These are phyloP conservation scores for Sanderia malayensis DNA, from an alignment of 30 jellyfish, hydroid and myxozoan species.

Conservation along the genomic window DNA sequence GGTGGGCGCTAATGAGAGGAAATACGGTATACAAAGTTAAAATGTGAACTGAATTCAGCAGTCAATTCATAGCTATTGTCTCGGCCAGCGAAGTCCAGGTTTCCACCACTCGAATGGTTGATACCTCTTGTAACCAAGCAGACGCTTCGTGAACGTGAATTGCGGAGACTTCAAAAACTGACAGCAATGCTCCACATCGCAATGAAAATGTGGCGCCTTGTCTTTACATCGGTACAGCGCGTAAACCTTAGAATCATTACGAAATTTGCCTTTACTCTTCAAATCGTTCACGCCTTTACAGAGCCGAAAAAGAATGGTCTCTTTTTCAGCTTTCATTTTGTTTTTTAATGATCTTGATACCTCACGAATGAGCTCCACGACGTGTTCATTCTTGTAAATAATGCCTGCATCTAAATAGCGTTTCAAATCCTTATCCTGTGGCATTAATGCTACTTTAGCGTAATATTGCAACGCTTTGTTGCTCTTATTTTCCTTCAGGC, in stretches of 20 bases:
- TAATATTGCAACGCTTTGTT: conserved; percentile 22
- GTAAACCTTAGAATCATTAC: conserved; percentile 1
- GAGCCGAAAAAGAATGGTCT: conserved; percentile 5
- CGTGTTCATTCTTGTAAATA: conserved; percentile 25
- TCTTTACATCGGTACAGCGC: conserved; percentile 26
- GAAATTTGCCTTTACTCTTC: conserved; percentile 22
- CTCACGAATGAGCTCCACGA: conserved; percentile 25
- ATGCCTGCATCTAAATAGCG: conserved; percentile 21
- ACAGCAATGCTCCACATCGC: conserved; percentile 56
- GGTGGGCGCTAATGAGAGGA: too few relatives aligned
- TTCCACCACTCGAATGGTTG: conserved; percentile 56
- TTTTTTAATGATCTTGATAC: conserved; percentile 20
- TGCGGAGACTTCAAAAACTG: conserved; percentile 41
- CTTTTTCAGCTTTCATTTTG: conserved; percentile 6
- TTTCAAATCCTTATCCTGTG: conserved; percentile 18
- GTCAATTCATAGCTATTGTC: too few relatives aligned
- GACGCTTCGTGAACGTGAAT: conserved; percentile 56
- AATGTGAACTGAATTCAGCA: too few relatives aligned
- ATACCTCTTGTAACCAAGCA: conserved; percentile 60
- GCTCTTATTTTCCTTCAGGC: conserved; percentile 4
- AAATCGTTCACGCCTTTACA: conserved; percentile 24
- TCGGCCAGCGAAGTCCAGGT: conserved; percentile 67
- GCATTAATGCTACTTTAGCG: conserved; percentile 30
- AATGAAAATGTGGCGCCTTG: conserved; percentile 55
- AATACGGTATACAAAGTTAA: too few relatives aligned